phyloP scores from a whole-genome alignment of 2,113 vertebrate genomes.

The Pseudopipra pipra region DNA sequence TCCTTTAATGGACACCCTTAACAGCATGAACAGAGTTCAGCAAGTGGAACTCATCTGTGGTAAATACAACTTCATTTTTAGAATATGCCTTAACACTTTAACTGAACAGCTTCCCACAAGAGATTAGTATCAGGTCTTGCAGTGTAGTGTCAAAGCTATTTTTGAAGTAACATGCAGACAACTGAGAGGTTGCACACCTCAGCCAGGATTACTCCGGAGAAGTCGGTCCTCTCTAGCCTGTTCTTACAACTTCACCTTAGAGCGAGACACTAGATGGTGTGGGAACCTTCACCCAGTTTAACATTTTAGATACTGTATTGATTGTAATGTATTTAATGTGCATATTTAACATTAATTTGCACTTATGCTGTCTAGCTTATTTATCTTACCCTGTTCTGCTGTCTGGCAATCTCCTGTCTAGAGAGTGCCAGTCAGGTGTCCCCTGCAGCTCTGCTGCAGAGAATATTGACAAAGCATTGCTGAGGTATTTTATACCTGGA shows the following conservation, averaged over 20 bases:
- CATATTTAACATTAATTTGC: not conserved
- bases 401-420: not conserved
- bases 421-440: fast-evolving
- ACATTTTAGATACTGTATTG: not conserved
- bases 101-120: not conserved
- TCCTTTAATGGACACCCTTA: slow-evolving; percentile 87
- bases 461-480: fast-evolving
- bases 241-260: not conserved
- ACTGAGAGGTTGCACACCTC: not conserved
- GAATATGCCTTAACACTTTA: not conserved
- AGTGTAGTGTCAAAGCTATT: not conserved
- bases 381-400: not conserved
- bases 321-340: not conserved
- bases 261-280: not conserved
- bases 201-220: not conserved
- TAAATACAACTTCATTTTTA: slow-evolving; percentile 60
- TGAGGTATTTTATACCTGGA: not conserved
- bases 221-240: not conserved
- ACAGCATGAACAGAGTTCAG: slow-evolving; percentile 86
- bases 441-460: not conserved
- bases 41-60: slow-evolving; percentile 95
- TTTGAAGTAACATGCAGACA: not conserved
- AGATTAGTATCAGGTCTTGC: not conserved
- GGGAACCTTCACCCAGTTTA: not conserved
- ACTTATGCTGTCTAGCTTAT: not conserved